Evolutionary conservation across 30 jellyfish, hydroid and myxozoan species (phyloP), one percentile per base, ranked within the genome.

Genomic region (Mastigias papua): DNA sequence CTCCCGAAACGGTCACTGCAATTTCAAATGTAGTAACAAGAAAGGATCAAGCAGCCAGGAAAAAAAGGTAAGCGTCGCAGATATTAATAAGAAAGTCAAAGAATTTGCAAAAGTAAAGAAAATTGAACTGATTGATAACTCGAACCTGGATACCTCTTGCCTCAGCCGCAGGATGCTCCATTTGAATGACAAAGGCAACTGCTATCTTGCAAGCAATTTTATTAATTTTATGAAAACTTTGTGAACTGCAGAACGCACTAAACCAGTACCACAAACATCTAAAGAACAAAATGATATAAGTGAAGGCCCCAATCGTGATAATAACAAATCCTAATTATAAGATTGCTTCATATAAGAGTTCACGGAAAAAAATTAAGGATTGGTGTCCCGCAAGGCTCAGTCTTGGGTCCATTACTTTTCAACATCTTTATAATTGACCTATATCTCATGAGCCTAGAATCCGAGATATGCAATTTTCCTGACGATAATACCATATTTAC

Each of bases 111-210:
- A 80, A 64, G 57, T 20, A 23, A 34, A 33, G 77, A 69, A 82
- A 19, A 48, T 82, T 34, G 64, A 57, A 67, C 66, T 69, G 50
- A 34, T 70, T 48, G 92, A 82, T 34, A 82, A 82, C 54, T 70
- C 84, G 61, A 82, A 65, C 49, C 33, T 82, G 54, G 86, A 82
- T 82, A n/a, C 46, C 50, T 82, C 92, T 54, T 82, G 92, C 80
- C 92, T 69, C 69, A 67, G 78, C 32, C 64, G 86, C 50, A 82
- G 60, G 68, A 67, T 26, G 58, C 80, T 82, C 61, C 92, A 82
- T 48, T 15, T 82, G 71, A 82, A 68, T 60, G 78, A 49, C 25
- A 82, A 82, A 49, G 92, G 92, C 11, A 61, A 80, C 67, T 33
- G 73, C 28, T 62, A 2, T 61, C 73, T 80, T 33, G 90, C 90